A percentile compares a stretch with the other conserved stretches of the same genome.
phyloP scores from a whole-genome alignment of 1,140 invertebrate species.

The Macrosteles quadrilineatus region DNA sequence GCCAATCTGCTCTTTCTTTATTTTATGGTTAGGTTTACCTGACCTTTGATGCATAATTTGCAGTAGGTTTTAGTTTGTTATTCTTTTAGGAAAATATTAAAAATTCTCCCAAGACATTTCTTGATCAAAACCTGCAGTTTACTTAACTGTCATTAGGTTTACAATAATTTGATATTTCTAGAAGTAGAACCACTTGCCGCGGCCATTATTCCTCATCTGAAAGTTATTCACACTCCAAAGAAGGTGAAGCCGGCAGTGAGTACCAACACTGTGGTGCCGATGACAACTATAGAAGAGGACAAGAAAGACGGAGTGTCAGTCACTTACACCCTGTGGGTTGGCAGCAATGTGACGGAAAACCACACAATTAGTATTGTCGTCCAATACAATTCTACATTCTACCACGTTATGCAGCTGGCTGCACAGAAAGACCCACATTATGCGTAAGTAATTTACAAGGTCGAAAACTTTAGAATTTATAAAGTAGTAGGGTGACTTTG shows the following conservation, averaged over 20 bases:
- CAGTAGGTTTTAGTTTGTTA: too few relatives aligned
- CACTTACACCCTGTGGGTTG: conserved; percentile 83
- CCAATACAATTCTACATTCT: conserved; percentile 77
- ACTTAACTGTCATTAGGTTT: too few relatives aligned
- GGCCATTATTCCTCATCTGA: conserved; percentile 28
- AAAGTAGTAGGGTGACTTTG: too few relatives aligned
- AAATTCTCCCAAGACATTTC: too few relatives aligned
- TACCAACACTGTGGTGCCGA: background rate
- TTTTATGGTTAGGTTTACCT: too few relatives aligned
- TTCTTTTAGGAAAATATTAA: too few relatives aligned
- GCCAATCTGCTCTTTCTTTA: too few relatives aligned
- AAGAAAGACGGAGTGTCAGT: conserved; percentile 60
- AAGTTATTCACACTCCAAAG: background rate
- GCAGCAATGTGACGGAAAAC: conserved; percentile 76
- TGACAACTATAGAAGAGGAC: background rate
- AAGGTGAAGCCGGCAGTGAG: background rate
- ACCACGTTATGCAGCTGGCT: conserved; percentile 80
- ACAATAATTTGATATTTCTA: too few relatives aligned
- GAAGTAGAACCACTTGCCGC: conserved; percentile 15
- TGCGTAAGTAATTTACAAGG: conserved; percentile 44
- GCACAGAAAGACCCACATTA: conserved; percentile 65
- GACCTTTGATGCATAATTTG: too few relatives aligned
- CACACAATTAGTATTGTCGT: conserved; percentile 67
- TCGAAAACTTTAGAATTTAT: background rate
- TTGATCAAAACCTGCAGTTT: too few relatives aligned